Percentiles rank a stretch among this genome's conserved stretches.
These are phyloP conservation scores for Drosophila repleta DNA, from an alignment of 1,140 invertebrate genomes.

Conservation along the genomic window DNA sequence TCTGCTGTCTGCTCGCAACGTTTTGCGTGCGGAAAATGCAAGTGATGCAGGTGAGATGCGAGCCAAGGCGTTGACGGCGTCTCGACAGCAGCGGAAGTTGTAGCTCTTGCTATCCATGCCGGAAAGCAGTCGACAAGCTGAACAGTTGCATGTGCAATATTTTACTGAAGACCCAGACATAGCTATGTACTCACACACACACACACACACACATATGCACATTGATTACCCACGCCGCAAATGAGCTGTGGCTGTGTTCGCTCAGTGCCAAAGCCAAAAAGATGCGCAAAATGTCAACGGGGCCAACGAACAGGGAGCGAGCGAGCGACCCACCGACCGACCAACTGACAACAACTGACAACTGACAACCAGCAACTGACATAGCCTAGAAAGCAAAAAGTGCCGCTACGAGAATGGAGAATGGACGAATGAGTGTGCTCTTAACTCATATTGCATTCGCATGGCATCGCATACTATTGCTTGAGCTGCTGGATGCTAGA, in stretches of 20 bases:
- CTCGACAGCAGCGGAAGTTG: conserved; percentile 63
- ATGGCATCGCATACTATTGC: conserved; percentile 26
- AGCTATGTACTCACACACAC: conserved; percentile 3
- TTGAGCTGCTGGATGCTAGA: conserved; percentile 18
- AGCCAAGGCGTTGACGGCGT: conserved; percentile 40
- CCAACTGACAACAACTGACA: conserved; percentile 20
- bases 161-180: conserved; percentile 34
- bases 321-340: conserved; percentile 14
- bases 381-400: conserved; percentile 65
- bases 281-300: conserved; percentile 71
- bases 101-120: conserved; percentile 61
- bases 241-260: conserved; percentile 10
- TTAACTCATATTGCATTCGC: conserved; percentile 67
- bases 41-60: conserved; percentile 58
- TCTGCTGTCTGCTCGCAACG: conserved; percentile 39
- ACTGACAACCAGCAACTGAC: conserved; percentile 31
- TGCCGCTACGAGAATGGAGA: conserved; percentile 71
- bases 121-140: conserved; percentile 69
- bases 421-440: conserved; percentile 48
- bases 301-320: conserved; percentile 20
- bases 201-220: conserved; percentile 28
- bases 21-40: conserved; percentile 68
- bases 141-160: conserved; percentile 65
- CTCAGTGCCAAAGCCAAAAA: conserved; percentile 38
- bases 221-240: conserved; percentile 50